Evolutionary conservation across 2,888 invertebrate species (phyloP), one percentile per base, ranked within the genome.

Genomic region (Dorcus parallelipipedus): DNA sequence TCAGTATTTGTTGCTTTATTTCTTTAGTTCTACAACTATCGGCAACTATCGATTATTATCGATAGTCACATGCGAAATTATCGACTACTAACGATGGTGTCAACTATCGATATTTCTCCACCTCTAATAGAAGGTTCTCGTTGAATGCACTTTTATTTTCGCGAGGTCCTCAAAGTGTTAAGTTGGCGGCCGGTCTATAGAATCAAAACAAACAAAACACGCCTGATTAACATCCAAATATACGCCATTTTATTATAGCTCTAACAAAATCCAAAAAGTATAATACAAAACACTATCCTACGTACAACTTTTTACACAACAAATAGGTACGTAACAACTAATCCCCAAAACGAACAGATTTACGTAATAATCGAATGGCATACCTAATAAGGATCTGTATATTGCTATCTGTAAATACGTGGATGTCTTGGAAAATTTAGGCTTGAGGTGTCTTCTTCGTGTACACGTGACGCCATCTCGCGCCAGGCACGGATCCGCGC

Each of bases 231-330:
- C 77, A 77, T 78, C 76, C 76, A 78, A 79, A 79, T 78, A 79
- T 79, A 78, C 76, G 79, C 78, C 77, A 78, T 78, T 78, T 79
- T 79, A 78, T 78, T 79, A 75, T 74, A 78, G 77, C 77, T 75
- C 77, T 77, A 78, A 78, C 77, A 76, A 78, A 78, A 77, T 73
- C 70, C 71, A 74, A 77, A 76, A 77, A 76, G 73, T 77, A 78
- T 78, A 76, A 77, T 78, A 78, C 73, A 78, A 78, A 78, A 77
- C 67, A 63, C 75, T 77, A 74, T 60, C 58, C 75, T 77, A 76
- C 73, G 67, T 74, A 76, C 72, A 75, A 71, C 68, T 75, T 76
- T 75, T 71, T 78, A 77, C 77, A 78, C 73, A 76, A 76, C 73
- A 73, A 71, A 73, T 71, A 69, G 65, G 66, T 60, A 33, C 51